Evolutionary conservation across 2,113 vertebrate genomes (phyloP).

Genomic region (Prunella himalayana): DNA sequence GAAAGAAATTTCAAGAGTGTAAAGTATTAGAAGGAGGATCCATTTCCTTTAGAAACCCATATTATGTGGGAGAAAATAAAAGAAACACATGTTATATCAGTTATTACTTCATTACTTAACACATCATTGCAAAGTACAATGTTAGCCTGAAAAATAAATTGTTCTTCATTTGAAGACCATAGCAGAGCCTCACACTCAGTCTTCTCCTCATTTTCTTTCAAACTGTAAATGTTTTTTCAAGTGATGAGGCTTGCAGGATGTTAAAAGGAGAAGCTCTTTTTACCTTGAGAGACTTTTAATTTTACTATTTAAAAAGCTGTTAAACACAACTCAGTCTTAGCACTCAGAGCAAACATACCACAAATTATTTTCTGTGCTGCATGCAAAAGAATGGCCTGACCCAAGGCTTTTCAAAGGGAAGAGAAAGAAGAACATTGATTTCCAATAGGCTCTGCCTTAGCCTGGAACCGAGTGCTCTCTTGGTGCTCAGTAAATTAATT

Average conservation of each 20-base stretch:
- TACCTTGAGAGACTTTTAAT: neutral
- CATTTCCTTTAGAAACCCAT: neutral
- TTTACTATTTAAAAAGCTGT: neutral
- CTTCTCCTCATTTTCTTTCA: neutral
- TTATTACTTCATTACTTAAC: neutral
- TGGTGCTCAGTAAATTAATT: neutral
- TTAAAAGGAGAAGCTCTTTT: neutral
- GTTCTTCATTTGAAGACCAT: neutral
- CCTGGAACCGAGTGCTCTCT: neutral
- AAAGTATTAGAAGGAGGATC: neutral
- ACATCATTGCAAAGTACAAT: no score
- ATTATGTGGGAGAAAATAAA: neutral
- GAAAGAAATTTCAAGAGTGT: neutral
- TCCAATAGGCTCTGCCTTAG: neutral
- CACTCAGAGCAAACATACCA: neutral
- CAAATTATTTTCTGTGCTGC: neutral
- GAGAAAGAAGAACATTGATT: neutral
- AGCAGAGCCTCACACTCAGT: neutral
- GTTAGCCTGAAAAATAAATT: neutral
- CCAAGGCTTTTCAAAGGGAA: neutral
- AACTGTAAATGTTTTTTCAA: neutral
- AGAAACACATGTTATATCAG: neutral
- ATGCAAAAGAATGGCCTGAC: neutral
- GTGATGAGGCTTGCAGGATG: neutral
- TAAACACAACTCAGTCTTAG: neutral